These are phyloP conservation scores for Drosophila meridiana DNA, from an alignment of 2,888 invertebrate species.

Conservation along the genomic window DNA sequence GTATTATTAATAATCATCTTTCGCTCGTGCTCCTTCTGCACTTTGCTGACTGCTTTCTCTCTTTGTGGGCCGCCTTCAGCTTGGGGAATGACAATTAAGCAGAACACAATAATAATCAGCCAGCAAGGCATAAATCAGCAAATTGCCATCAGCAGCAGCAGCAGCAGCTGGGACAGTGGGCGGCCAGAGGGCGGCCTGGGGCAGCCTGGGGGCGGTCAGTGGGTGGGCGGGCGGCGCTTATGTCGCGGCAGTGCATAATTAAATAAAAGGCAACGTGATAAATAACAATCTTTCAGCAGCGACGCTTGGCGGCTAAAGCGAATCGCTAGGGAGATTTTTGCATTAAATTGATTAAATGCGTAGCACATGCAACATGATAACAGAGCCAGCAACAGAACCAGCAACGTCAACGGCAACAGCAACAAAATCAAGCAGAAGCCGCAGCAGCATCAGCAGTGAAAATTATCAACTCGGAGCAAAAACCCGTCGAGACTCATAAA, in stretches of 20 bases:
- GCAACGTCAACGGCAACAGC: conserved; percentile 4
- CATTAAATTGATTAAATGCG: conserved; percentile 80
- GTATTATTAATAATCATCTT: conserved; percentile 62
- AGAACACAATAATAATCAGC: conserved; percentile 70
- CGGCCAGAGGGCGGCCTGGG: background rate
- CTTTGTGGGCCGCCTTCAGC: conserved; percentile 46
- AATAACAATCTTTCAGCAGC: conserved; percentile 74
- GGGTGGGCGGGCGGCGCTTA: background rate
- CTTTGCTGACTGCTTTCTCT: conserved; percentile 20
- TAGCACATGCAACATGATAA: conserved; percentile 77
- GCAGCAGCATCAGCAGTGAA: conserved; percentile 55
- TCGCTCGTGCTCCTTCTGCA: conserved; percentile 14
- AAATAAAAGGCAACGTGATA: conserved; percentile 78
- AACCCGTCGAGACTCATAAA: conserved; percentile 79
- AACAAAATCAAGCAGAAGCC: conserved; percentile 27
- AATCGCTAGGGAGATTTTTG: conserved; percentile 73
- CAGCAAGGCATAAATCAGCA: conserved; percentile 74
- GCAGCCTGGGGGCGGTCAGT: background rate
- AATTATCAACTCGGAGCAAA: conserved; percentile 74
- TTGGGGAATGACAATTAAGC: conserved; percentile 73
- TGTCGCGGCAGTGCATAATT: conserved; percentile 55
- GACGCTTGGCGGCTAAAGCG: conserved; percentile 41
- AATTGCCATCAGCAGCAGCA: conserved; percentile 51
- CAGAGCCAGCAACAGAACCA: conserved; percentile 48
- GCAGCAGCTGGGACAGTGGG: conserved; percentile 13